Base-by-base conservation (phyloP, 2,113 vertebrate genomes). In the Chascanopsetta lugubris region DNA sequence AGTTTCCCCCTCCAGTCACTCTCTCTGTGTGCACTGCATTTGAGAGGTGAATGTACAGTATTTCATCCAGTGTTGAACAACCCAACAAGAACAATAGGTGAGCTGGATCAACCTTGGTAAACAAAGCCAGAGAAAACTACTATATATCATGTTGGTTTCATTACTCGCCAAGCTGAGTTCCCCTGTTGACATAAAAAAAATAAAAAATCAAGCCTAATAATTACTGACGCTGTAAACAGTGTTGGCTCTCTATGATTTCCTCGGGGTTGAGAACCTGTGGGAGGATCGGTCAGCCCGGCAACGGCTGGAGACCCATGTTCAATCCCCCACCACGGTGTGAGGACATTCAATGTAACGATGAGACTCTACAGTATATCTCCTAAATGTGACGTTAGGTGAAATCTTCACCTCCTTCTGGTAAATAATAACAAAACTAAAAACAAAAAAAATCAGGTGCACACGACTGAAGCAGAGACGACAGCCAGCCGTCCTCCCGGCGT, bases 261-360 rank as follows among this genome's bases (percentile, higher is more conserved):
- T 71, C 21, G 2, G 53, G 54, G 60, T 65, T 50, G 32, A 42
- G 21, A 55, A 42, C 45, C 50, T 57, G 51, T 0, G 25, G 36
- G 30, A 47, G 42, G 62, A 67, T 18, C 27, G 21, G 34, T 47
- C 53, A 67, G 24, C 47, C 66, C 49, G 36, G 49, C 22, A 63
- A 53, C 75, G 32, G 45, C 26, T 29, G 25, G 18, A 69, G 53
- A 72, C n/a, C n/a, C 38, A 17, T 24, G 38, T 36, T 65, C 12
- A 38, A 51, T 53, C 36, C 40, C n/a, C 17, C 22, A 40, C 22
- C 62, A 54, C 42, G 54, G 9, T 87, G 86, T n/a, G n/a, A n/a
- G n/a, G n/a, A n/a, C n/a, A n/a, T n/a, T n/a, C n/a, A n/a, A n/a
- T n/a, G n/a, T n/a, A n/a, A n/a, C n/a, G n/a, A n/a, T n/a, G n/a